phyloP scores from a whole-genome alignment of 1,140 invertebrate genomes.

The Calycopis cecrops region DNA sequence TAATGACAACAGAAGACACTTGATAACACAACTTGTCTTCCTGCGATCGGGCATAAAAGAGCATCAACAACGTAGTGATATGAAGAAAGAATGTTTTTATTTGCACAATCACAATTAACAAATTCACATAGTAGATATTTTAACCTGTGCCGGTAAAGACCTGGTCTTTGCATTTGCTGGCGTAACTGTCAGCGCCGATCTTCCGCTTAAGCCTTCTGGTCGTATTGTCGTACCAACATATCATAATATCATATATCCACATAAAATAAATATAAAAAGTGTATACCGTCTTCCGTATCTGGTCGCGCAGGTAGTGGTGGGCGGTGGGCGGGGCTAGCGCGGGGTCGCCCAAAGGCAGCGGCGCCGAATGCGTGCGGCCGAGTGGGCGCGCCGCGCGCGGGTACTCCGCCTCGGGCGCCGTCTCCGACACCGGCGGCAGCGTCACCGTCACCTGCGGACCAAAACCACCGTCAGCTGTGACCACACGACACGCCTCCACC shows the following conservation, averaged over 20 bases:
- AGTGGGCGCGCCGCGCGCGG: constrained; percentile 87
- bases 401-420: constrained; percentile 82
- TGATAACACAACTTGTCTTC: not conserved
- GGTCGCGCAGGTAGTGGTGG: constrained; percentile 87
- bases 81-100: not conserved
- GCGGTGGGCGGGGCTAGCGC: constrained; percentile 81
- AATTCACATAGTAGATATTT: no score
- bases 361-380: constrained; percentile 94
- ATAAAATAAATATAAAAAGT: no score
- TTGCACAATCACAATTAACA: no score
- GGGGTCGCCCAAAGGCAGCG: constrained; percentile 95
- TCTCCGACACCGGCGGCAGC: constrained; percentile 83
- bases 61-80: not conserved
- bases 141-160: no score
- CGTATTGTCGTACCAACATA: no score
- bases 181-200: no score
- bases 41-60: not conserved
- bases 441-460: constrained; percentile 76
- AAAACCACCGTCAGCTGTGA: not conserved
- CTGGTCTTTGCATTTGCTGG: no score
- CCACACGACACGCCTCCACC: no score
- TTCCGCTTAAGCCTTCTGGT: no score
- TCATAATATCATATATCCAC: no score
- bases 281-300: constrained; percentile 90
- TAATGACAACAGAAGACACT: not conserved